Evolutionary conservation across 2,888 invertebrate species (phyloP), one percentile per base, ranked within the genome.

Genomic region (Philereme transversata): DNA sequence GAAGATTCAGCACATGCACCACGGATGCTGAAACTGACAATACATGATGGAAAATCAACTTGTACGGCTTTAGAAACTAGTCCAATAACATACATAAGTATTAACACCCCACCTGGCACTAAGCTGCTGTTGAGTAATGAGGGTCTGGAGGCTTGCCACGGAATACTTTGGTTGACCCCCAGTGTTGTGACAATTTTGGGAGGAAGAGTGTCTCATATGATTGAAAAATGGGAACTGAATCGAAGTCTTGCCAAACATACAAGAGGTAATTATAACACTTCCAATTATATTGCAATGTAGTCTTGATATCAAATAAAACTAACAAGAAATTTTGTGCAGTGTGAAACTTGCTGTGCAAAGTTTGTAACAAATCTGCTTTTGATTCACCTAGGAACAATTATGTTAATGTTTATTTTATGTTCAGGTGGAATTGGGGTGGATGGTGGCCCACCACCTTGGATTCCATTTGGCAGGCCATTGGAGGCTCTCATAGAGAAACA

Each of bases 361-460:
- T 36, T 36, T 36, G 36, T 36, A 6, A 36, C 38, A 38, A 38
- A 38, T 6, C 38, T 3, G 38, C 4, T 33, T 45, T 9, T 36
- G 35, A 5, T 5, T 54, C 11, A 6, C 35, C 33, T 33, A 35
- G 11, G 22, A 22, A 22, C 22, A 22, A 22, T 22, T 22, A 22
- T 22, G 1, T 22, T 22, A 22, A 22, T 22, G 22, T 22, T 22
- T 22, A 22, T 22, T 22, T 22, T 22, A 22, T 22, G 22, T 67
- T 69, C 81, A 89, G 93, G 94, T 53, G 93, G 94, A 41, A 90
- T 93, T 57, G 93, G 93, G 5, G 94, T 93, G 58, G 95, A 96
- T 72, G 96, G 96, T 65, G 97, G 97, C 0, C 97, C 98, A 3
- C 98, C 97, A 46, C 95, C 96, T 44, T 98, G 98, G 97, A 97